Base-by-base conservation (phyloP, 2,797 vertebrate genomes). In the Allobates femoralis region DNA sequence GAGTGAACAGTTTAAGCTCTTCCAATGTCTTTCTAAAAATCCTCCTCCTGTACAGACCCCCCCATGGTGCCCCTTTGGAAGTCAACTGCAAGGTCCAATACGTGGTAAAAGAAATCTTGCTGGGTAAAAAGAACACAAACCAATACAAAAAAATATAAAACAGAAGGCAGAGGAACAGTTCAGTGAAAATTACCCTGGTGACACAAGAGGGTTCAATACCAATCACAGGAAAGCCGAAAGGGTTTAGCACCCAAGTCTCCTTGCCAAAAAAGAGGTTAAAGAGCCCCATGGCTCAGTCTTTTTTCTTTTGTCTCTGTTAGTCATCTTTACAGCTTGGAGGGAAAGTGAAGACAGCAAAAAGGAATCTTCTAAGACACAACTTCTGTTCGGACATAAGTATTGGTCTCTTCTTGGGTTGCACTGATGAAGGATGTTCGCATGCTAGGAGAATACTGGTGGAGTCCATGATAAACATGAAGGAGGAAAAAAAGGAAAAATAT, bases 391-490 rank as follows among this genome's bases (percentile, higher is more conserved):
- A 84, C 60, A 26, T 74, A 87, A 79, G 85, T 66, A 76, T 85
- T 69, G 1, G 32, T 76, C 84, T 87, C 89, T 84, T 80, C 75
- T 79, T 89, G 83, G 84, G 82, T 86, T 78, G 86, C 84, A 82
- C 74, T 85, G 76, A 73, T 81, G 69, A 85, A 90, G 78, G 86
- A 90, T 85, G 81, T 85, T 86, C 85, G 89, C 89, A 87, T 85
- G 87, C 86, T 81, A 80, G 83, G 85, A 84, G 84, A 76, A 60
- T 91, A 85, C 88, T 85, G 85, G 76, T 19, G 7, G 69, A 28
- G 10, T 37, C 66, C 51, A 73, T 7, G n/a, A 28, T 14, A 21
- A 32, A 30, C 8, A 18, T 21, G 19, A 46, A 66, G 62, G 32
- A 75, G 56, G 18, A 62, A 53, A n/a, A 73, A 60, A 81, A 56